phyloP scores from a whole-genome alignment of 2,888 invertebrate species.

The Lysandra bellargus region DNA sequence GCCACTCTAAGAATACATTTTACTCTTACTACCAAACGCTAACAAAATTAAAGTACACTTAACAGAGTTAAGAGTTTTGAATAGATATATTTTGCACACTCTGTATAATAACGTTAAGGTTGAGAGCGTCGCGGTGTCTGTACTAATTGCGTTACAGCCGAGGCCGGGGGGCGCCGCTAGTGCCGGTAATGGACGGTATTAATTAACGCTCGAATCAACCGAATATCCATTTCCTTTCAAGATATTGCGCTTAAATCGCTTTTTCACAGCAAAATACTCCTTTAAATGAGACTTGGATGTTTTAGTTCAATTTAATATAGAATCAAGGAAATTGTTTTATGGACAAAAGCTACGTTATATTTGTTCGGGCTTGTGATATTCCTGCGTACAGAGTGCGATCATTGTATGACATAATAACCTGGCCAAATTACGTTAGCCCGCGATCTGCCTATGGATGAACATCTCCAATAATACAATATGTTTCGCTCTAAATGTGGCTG shows the following conservation, averaged over 20 bases:
- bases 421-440: no score
- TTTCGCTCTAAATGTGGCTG: background rate
- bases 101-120: conserved; percentile 71
- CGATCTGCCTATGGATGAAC: no score
- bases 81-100: conserved; percentile 62
- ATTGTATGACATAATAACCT: no score
- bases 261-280: conserved; percentile 14
- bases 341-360: no score
- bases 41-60: background rate
- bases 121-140: conserved; percentile 65
- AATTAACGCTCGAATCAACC: conserved; percentile 73
- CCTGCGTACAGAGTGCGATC: no score
- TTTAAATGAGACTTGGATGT: background rate
- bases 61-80: conserved; percentile 32
- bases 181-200: conserved; percentile 77
- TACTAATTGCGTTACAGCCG: background rate
- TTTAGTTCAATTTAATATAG: background rate
- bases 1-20: background rate
- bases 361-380: no score
- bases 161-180: conserved; percentile 48
- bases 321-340: no score
- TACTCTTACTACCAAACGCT: background rate
- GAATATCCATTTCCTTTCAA: conserved; percentile 56
- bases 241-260: background rate
- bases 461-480: no score